Conservation (phyloP, 2,888 invertebrate genomes). For the Morpho helenor region DNA sequence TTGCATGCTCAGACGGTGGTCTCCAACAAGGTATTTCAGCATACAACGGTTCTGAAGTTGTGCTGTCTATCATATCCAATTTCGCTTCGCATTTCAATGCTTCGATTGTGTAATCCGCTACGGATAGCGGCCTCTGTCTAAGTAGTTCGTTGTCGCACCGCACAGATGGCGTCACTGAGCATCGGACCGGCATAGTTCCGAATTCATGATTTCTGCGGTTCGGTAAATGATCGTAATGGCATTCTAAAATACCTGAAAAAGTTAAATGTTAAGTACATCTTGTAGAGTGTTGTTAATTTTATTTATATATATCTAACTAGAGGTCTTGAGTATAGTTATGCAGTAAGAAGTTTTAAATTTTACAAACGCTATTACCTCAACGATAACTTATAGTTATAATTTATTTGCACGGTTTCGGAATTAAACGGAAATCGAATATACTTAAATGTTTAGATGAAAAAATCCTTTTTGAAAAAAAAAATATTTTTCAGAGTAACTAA, state of each 20-base stretch:
- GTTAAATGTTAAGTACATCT: not conserved
- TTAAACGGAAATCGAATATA: no score
- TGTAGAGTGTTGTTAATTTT: not conserved
- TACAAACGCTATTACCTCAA: no score
- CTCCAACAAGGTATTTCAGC: constrained; percentile 82
- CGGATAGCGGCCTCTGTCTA: constrained; percentile 44
- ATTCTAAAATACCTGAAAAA: constrained; percentile 73
- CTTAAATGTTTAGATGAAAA: no score
- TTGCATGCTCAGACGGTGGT: constrained; percentile 68
- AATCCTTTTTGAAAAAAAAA: no score
- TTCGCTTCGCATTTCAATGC: constrained; percentile 68
- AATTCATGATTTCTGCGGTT: constrained; percentile 57
- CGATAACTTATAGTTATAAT: no score
- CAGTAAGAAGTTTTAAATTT: no score
- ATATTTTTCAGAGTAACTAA: no score
- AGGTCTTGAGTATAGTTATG: no score
- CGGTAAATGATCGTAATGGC: constrained; percentile 81
- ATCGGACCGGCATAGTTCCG: constrained; percentile 43
- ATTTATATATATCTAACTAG: not conserved
- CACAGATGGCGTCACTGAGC: constrained; percentile 58
- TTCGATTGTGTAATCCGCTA: constrained; percentile 64
- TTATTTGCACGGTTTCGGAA: no score
- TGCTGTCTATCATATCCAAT: constrained; percentile 58
- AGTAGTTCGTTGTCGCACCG: constrained; percentile 45
- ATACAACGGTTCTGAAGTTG: constrained; percentile 80